Conservation (phyloP, 2,888 invertebrate species). For the Disparrhopalites patrizii region DNA sequence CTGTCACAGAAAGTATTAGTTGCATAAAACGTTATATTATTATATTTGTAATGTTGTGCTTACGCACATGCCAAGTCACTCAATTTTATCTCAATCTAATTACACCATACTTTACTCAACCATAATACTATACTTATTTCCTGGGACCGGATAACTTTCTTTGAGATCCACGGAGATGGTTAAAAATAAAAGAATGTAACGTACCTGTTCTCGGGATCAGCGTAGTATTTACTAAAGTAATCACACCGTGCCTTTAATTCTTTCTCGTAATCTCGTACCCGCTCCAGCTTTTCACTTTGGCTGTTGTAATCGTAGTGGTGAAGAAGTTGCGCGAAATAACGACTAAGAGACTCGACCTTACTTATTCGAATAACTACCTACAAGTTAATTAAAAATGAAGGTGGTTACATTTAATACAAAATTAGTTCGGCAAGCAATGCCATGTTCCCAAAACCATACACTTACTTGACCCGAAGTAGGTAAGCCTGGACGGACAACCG, state of each 20-base stretch:
- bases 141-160: no score
- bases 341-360: not conserved
- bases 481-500: not conserved
- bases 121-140: no score
- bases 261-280: not conserved
- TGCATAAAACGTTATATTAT: no score
- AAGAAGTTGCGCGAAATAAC: conserved; percentile 5
- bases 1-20: no score
- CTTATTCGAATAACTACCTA: conserved; percentile 11
- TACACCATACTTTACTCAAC: no score
- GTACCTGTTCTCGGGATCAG: conserved; percentile 5
- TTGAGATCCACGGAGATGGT: no score
- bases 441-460: not conserved
- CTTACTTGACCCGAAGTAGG: conserved; percentile 11
- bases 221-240: conserved; percentile 3
- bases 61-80: no score
- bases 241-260: not conserved
- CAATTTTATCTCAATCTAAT: no score
- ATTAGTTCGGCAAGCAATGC: not conserved
- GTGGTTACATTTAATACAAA: not conserved
- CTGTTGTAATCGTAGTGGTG: not conserved
- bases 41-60: no score
- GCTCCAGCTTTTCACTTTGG: not conserved
- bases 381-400: no score
- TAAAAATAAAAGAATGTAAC: conserved; percentile 1